These are phyloP conservation scores for Salmo trutta DNA, from an alignment of 2,797 vertebrate genomes.

Conservation along the genomic window DNA sequence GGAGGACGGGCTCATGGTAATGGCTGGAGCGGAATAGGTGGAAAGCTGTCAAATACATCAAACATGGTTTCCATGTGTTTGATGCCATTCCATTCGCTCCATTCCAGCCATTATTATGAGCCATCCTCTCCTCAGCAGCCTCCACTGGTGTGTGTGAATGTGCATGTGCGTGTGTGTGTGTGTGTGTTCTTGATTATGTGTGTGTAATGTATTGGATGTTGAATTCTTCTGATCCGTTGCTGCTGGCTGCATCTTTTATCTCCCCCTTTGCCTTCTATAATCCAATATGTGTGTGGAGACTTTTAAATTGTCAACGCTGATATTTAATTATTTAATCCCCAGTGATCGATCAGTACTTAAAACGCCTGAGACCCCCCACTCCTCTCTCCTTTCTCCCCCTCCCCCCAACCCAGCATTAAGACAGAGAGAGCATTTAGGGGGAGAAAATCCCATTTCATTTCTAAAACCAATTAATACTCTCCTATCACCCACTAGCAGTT, in stretches of 20 bases:
- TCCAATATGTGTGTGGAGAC: conserved; percentile 56
- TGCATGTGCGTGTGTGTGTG: conserved; percentile 10
- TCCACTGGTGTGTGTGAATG: conserved; percentile 6
- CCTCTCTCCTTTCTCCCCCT: conserved; percentile 15
- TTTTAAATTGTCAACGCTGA: conserved; percentile 70
- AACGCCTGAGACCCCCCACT: conserved; percentile 35
- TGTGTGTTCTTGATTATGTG: not conserved
- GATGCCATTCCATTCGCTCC: no score
- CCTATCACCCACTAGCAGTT: conserved; percentile 49
- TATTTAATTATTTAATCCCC: conserved; percentile 73
- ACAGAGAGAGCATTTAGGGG: conserved; percentile 46
- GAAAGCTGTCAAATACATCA: no score
- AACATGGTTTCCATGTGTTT: no score
- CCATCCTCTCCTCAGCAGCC: not conserved
- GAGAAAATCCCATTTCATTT: conserved; percentile 60
- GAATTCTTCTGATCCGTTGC: conserved; percentile 61
- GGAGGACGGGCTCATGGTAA: no score
- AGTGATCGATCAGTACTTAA: conserved; percentile 71
- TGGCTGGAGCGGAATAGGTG: no score
- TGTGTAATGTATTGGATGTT: conserved; percentile 57
- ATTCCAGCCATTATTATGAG: no score
- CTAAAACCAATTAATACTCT: conserved; percentile 63
- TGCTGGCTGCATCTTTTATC: conserved; percentile 61
- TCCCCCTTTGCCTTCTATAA: conserved; percentile 55
- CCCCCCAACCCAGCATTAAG: conserved; percentile 47